Percentiles rank a stretch among this genome's conserved stretches.
Evolutionary conservation across 2,113 vertebrate genomes (phyloP).

Genomic region (Phylloscopus trochiloides): DNA sequence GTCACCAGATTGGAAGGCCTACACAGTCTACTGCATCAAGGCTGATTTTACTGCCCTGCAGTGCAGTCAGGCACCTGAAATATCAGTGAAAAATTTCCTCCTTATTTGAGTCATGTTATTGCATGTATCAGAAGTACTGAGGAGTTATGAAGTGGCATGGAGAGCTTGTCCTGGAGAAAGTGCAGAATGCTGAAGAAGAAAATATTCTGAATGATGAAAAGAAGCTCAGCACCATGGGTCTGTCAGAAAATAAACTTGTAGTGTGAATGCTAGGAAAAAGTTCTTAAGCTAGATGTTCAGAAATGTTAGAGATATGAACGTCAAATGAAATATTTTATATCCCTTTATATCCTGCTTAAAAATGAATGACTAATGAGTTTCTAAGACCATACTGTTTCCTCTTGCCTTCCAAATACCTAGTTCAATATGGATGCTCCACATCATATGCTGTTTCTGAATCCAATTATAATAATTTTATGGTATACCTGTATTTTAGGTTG

Average conservation of each 20-base stretch:
- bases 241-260: neutral
- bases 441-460: neutral
- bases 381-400: neutral
- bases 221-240: neutral
- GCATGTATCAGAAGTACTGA: neutral
- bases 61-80: neutral
- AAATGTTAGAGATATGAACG: neutral
- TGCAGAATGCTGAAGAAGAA: neutral
- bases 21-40: neutral
- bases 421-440: neutral
- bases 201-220: neutral
- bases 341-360: neutral
- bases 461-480: neutral
- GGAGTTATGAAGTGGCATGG: rapidly evolving
- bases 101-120: neutral
- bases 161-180: neutral
- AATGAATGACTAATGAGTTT: neutral
- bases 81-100: neutral
- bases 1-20: neutral
- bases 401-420: neutral
- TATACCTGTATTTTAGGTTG: neutral
- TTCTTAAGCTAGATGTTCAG: neutral
- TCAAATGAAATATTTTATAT: neutral
- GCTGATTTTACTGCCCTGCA: neutral
- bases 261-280: neutral